Evolutionary conservation across 2,113 vertebrate species (phyloP).

Genomic region (Oceanodroma tethys): DNA sequence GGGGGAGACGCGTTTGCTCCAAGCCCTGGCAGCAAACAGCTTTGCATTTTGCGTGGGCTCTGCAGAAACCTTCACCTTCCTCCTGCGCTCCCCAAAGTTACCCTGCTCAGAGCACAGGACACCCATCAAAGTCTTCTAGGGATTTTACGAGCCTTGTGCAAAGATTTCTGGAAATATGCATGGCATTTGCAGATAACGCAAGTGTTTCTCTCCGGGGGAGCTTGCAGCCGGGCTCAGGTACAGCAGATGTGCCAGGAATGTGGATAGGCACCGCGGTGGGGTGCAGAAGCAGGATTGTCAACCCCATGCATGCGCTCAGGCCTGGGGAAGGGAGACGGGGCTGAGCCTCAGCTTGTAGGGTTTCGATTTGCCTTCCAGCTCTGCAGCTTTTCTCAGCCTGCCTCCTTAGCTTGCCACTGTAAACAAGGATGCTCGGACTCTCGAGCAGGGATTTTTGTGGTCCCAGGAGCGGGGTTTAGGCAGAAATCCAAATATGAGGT

Average conservation of each 20-base stretch:
- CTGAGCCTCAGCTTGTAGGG: neutral
- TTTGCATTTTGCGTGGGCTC: neutral
- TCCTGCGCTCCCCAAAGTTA: neutral
- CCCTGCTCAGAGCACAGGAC: neutral
- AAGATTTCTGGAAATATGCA: neutral
- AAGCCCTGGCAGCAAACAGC: neutral
- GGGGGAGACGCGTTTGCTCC: neutral
- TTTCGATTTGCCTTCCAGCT: neutral
- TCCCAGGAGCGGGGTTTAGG: neutral
- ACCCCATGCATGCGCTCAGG: neutral
- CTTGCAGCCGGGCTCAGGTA: neutral
- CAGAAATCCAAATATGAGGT: conserved; percentile 3
- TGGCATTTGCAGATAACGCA: neutral
- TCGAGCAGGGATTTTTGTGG: neutral
- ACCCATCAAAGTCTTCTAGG: neutral
- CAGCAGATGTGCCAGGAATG: neutral
- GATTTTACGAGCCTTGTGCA: neutral
- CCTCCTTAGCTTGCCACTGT: neutral
- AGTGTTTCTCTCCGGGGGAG: neutral
- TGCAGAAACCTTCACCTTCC: neutral
- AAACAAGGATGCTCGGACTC: conserved; percentile 8
- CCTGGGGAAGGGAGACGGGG: neutral
- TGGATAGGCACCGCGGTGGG: neutral
- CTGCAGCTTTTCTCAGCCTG: neutral
- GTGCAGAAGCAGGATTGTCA: neutral